phyloP scores from a whole-genome alignment of 2,113 vertebrate genomes.

The Sciurus niger region DNA sequence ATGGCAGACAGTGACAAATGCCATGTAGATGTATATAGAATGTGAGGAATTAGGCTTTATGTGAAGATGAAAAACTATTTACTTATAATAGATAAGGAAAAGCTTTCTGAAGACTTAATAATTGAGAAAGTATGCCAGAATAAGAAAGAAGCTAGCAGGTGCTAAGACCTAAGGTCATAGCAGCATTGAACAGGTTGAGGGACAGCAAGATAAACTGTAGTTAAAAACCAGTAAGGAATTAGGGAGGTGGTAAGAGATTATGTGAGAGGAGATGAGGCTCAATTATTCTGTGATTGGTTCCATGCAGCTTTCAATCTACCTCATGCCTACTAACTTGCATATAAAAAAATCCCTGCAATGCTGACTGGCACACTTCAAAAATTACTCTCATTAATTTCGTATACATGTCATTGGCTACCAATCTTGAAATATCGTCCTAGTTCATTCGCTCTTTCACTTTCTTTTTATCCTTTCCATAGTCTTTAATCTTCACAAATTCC shows the following conservation, averaged over 20 bases:
- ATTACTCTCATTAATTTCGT: background rate
- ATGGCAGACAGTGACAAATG: background rate
- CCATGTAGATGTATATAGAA: background rate
- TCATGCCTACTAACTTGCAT: background rate
- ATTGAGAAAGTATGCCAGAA: background rate
- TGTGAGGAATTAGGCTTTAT: background rate
- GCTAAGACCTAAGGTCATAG: background rate
- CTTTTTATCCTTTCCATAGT: background rate
- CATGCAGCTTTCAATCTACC: background rate
- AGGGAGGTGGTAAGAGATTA: background rate
- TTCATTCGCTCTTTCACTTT: background rate
- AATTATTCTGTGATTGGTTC: background rate
- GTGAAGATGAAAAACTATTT: background rate
- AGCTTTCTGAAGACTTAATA: background rate
- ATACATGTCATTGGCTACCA: background rate
- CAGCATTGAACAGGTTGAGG: background rate
- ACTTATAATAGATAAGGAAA: background rate
- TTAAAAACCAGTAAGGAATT: background rate
- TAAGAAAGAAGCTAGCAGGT: background rate
- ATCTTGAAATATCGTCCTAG: background rate
- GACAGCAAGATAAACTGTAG: background rate
- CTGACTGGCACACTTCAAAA: background rate
- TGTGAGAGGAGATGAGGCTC: background rate
- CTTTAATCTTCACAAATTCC: background rate
- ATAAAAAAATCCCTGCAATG: background rate